Evolutionary conservation across 2,888 invertebrate genomes (phyloP).

Genomic region (Ditylenchus weischeri): DNA sequence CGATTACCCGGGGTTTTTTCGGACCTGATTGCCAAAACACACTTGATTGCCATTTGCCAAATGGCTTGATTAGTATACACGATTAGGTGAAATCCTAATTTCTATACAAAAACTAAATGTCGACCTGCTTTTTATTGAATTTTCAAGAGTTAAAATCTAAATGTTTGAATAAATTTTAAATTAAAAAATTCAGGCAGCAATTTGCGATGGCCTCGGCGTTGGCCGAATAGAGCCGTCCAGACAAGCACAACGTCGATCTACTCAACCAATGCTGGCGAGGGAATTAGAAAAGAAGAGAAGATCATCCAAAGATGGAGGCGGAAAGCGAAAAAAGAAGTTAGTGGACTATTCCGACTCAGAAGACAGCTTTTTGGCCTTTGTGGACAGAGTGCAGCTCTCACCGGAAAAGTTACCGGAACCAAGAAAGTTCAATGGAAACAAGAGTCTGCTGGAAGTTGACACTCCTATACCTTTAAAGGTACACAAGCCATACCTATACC

Average conservation of each 20-base stretch:
- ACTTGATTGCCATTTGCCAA: too few relatives aligned
- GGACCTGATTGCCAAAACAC: too few relatives aligned
- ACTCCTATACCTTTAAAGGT: background rate
- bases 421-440: background rate
- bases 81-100: too few relatives aligned
- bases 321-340: background rate
- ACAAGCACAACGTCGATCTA: slow-evolving; percentile 10
- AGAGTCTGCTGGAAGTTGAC: slow-evolving; percentile 8
- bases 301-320: background rate
- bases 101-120: too few relatives aligned
- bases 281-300: background rate
- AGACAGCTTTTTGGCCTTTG: slow-evolving; percentile 12
- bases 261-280: background rate
- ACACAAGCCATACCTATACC: too few relatives aligned
- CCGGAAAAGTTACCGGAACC: background rate
- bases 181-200: slow-evolving; percentile 9
- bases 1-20: too few relatives aligned
- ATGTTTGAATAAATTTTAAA: too few relatives aligned
- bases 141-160: too few relatives aligned
- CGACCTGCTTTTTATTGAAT: too few relatives aligned
- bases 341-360: slow-evolving; percentile 14
- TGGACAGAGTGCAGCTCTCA: slow-evolving; percentile 10
- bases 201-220: slow-evolving; percentile 16
- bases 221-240: slow-evolving; percentile 6
- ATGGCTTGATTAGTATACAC: too few relatives aligned